Base-by-base conservation (phyloP, 2,888 invertebrate genomes). In the Spodoptera littoralis region DNA sequence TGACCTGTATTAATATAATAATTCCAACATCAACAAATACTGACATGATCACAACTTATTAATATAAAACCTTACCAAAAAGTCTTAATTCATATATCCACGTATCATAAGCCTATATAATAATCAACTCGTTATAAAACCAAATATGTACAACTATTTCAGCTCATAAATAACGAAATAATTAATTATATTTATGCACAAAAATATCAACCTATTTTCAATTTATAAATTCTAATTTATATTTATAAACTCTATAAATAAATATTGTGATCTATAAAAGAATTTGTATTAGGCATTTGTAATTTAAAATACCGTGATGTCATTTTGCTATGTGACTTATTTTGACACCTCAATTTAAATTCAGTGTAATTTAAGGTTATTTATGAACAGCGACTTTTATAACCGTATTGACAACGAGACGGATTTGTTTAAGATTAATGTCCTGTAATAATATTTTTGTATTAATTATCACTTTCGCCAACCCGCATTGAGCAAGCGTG, bases 171-270 rank as follows among this genome's bases (percentile, higher is more conserved):
- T 68, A 64, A 72, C 48, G 50, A 8, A 43, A 4, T 50, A 50
- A 2, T 63, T 11, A 27, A 27, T 4, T 27, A 4, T 52, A 61
- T 64, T 36, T 36, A 36, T 36, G 36, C 36, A 71, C 68, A 61
- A 65, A 67, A 36, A 68, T 50, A 64, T 75, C 55, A 75, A 65
- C 24, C 52, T 63, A 42, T 27, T 63, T 72, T 69, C 52, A 72
- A 62, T 50, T 43, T 46, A 56, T 60, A 63, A 57, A 64, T 58
- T 50, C 68, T 42, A 48, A 47, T 36, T 36, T 36, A 36, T 9
- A 59, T 13, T 56, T 59, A 53, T 47, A 47, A 58, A 2, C 24
- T 52, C 36, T 55, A 53, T 58, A 27, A 59, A 54, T 46, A 52
- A 9, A 42, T 30, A 8, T 41, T n/a, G 45, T 44, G 22, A 18